Base-by-base conservation (phyloP, 37 sponge, comb jelly and placozoan species). In the Theonella swinhoei region DNA sequence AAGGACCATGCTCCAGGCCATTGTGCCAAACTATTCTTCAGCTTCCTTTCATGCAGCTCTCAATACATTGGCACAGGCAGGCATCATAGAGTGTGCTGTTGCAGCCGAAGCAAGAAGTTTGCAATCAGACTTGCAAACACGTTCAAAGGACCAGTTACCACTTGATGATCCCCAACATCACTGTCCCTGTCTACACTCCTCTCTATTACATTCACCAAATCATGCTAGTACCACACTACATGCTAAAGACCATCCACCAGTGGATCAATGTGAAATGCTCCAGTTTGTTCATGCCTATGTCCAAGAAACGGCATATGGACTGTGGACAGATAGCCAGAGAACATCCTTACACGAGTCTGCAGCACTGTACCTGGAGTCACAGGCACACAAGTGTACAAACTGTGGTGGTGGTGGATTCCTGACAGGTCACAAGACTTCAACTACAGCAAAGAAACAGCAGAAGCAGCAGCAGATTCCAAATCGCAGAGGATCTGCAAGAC, bases 321-420 rank as follows among this genome's bases (percentile, higher is more conserved):
- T 97, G 22, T 86, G 89, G 90, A 91, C 92, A 30, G 88, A 86
- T 11, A 87, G 72, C 32, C 97, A 97, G 85, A 77, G 88, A 39
- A 88, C 73, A 72, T 41, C 70, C 20, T 80, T 97, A 0, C 97
- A 97, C 69, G 85, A 92, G 77, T 47, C 68, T 22, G 94, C 94
- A 19, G 95, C 94, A 20, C 66, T 80, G 33, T 94, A 83, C 68
- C 76, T 97, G 43, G 95, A 95, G 59, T 58, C 77, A 4, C 87
- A 95, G 58, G 95, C 95, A 24, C 95, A 95, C 83, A 95, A 88
- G 83, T 95, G 95, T 40, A 70, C 39, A n/a, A 83, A 85, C 87
- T 95, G 95, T 85, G 95, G 95, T 5, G 95, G 92, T 32, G 95
- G 95, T 40, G 89, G 81, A 9, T 95, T 95, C 33, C 34, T 87